Evolutionary conservation across 1,140 invertebrate species (phyloP), one percentile per base, ranked within the genome.

Genomic region (Triops longicaudatus): DNA sequence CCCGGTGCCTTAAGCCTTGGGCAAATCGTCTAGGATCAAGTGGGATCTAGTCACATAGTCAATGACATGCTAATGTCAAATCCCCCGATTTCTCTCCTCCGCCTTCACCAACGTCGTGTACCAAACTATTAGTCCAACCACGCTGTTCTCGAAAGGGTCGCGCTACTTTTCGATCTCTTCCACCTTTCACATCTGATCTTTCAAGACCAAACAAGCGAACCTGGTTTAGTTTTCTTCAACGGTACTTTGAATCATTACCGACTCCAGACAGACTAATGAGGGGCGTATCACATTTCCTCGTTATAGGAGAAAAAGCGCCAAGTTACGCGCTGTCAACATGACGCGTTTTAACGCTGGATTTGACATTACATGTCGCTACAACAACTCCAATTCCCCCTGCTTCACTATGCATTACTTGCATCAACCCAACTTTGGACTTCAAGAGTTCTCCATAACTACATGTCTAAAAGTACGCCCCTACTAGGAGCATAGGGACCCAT

Each of bases 31-130:
- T 63, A 22, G 50, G 50, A 63, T 63, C 50, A 63, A 63, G 50
- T 63, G 50, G 50, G 50, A 63, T 63, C 50, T 63, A 63, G 50
- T 63, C 50, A 63, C 50, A 63, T 63, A 63, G 50, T 63, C 50
- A 63, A 63, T 63, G 50, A 63, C 50, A 63, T 63, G 50, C 50
- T 63, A 63, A 63, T 63, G 50, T 63, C 50, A 63, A 63, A 37
- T 37, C 31, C 22, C 50, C 50, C 50, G 22, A 22, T 63, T 63
- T 63, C 50, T 17, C 31, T 37, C 31, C 31, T 37, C 31, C 31
- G 7, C 31, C 31, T 37, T 37, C 31, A 37, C 31, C 31, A 7
- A 37, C 7, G 31, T 2, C 31, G 31, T 37, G 31, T 37, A 7
- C 31, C 7, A 7, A n/a, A n/a, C n/a, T 37, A 7, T 37, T 37